phyloP scores from a whole-genome alignment of 2,797 vertebrate species.

The Sebastes alutus region DNA sequence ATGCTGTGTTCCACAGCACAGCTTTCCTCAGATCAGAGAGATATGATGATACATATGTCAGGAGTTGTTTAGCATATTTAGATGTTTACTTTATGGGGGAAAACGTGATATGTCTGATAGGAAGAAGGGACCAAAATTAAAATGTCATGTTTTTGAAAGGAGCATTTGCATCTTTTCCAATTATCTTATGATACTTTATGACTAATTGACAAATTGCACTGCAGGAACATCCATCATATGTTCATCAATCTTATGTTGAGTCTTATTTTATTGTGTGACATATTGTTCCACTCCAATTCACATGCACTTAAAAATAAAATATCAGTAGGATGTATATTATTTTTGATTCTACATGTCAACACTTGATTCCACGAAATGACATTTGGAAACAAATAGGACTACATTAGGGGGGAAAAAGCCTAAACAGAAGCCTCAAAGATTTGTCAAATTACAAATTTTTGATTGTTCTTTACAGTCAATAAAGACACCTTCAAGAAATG shows the following conservation, averaged over 20 bases:
- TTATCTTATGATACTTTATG: background rate
- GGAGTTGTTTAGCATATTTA: conserved; percentile 17
- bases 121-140: conserved; percentile 21
- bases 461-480: background rate
- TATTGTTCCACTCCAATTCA: background rate
- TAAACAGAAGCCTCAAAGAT: no score
- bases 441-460: background rate
- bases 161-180: background rate
- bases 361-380: background rate
- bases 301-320: background rate
- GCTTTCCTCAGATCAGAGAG: conserved; percentile 28
- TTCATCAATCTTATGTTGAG: background rate
- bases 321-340: background rate
- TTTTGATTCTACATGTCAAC: background rate
- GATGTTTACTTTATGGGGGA: background rate
- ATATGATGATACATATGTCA: conserved; percentile 49
- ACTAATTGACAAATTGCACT: conserved; percentile 7
- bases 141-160: conserved; percentile 24
- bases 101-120: background rate
- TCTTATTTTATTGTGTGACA: background rate
- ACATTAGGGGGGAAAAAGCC: background rate
- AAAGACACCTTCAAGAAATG: background rate
- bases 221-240: background rate
- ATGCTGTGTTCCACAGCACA: conserved; percentile 32
- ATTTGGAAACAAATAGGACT: background rate